A percentile compares a stretch with the other conserved stretches of the same genome.
These are phyloP conservation scores for Dolichallabes microphthalmus DNA, from an alignment of 2,113 vertebrate species.

Conservation along the genomic window DNA sequence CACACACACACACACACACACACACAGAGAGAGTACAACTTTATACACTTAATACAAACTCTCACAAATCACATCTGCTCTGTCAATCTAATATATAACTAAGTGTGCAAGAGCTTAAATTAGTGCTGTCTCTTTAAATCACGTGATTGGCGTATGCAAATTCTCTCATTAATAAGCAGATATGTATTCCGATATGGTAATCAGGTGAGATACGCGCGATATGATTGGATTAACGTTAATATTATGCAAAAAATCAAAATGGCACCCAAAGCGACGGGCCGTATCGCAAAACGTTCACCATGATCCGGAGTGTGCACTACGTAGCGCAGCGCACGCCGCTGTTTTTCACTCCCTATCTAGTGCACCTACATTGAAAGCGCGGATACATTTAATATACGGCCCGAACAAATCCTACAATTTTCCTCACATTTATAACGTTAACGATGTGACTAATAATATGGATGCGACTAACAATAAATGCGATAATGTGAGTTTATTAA, in stretches of 20 bases:
- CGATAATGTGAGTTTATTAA: too few relatives aligned
- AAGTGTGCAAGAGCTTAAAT: too few relatives aligned
- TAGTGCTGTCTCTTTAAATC: too few relatives aligned
- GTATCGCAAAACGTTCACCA: neutral
- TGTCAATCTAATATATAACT: neutral
- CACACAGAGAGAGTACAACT: neutral
- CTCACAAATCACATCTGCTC: neutral
- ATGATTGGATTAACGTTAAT: neutral
- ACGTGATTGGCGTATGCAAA: too few relatives aligned
- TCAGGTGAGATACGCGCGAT: neutral
- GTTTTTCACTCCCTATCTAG: neutral
- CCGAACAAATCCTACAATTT: neutral
- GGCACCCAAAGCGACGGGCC: neutral
- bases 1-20: slow-evolving; percentile 13
- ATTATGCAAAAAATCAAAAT: neutral
- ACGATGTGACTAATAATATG: neutral
- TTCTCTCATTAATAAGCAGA: too few relatives aligned
- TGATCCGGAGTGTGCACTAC: accelerated
- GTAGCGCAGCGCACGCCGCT: neutral
- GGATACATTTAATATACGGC: neutral
- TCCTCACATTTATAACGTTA: neutral
- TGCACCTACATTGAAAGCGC: neutral
- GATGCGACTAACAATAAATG: neutral
- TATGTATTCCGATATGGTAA: too few relatives aligned
- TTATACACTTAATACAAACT: neutral